Conservation (phyloP, 2,113 vertebrate genomes). For the Calcarius ornatus region DNA sequence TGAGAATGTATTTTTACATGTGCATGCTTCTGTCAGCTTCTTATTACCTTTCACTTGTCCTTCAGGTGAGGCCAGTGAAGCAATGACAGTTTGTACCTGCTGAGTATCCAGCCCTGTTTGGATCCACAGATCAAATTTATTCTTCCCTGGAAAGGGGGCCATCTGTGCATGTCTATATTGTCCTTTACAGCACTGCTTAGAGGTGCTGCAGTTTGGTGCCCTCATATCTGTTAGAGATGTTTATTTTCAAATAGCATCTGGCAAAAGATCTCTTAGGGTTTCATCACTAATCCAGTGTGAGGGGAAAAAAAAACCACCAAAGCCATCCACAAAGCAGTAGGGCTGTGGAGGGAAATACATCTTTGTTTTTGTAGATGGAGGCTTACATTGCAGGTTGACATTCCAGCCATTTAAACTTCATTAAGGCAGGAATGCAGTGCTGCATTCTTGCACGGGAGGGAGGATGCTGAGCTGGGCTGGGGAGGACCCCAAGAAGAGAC, state of each 20-base stretch:
- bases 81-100: neutral
- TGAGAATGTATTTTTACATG: rapidly evolving
- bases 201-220: neutral
- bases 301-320: rapidly evolving
- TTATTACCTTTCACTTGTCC: neutral
- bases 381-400: constrained; percentile 72
- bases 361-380: constrained; percentile 78
- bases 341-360: neutral
- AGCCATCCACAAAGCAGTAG: neutral
- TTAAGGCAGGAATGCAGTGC: constrained; percentile 84
- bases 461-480: neutral
- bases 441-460: constrained; percentile 73
- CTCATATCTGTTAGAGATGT: neutral
- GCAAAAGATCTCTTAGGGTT: neutral
- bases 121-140: neutral
- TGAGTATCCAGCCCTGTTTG: neutral
- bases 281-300: neutral
- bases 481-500: neutral
- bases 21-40: neutral
- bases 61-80: neutral
- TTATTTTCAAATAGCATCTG: neutral
- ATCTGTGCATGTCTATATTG: neutral
- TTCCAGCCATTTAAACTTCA: constrained; percentile 86
- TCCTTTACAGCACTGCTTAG: neutral
- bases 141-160: neutral